Percentiles rank a stretch among this genome's conserved stretches.
phyloP scores from a whole-genome alignment of 2,888 invertebrate species.

The Sarcophaga subvicina region DNA sequence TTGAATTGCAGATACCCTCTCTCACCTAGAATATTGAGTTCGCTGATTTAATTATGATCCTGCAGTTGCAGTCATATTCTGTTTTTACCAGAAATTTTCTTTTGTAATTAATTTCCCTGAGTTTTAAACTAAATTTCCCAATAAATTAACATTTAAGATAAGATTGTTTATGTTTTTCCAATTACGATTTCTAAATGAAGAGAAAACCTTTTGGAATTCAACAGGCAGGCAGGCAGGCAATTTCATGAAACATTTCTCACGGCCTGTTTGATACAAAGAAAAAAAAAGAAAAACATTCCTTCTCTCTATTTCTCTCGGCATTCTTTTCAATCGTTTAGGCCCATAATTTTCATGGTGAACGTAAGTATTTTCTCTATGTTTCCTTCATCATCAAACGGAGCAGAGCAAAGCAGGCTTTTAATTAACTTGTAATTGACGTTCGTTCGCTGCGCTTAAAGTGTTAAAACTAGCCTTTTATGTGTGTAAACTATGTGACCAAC shows the following conservation, averaged over 20 bases:
- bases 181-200: background rate
- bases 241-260: conserved; percentile 50
- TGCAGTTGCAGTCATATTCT: no score
- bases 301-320: conserved; percentile 35
- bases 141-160: background rate
- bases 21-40: no score
- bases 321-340: conserved; percentile 42
- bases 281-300: conserved; percentile 26
- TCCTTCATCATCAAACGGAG: conserved; percentile 14
- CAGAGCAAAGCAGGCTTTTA: conserved; percentile 29
- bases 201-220: background rate
- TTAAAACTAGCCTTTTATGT: conserved; percentile 62
- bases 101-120: background rate
- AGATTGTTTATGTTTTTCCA: background rate
- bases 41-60: no score
- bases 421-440: conserved; percentile 69
- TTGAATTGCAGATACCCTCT: no score
- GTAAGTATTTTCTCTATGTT: conserved; percentile 1
- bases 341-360: conserved; percentile 33
- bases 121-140: background rate
- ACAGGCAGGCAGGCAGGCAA: background rate
- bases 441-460: conserved; percentile 37
- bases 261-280: conserved; percentile 15
- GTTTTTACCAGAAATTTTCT: background rate
- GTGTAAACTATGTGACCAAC: conserved; percentile 29